Percentiles rank a stretch among this genome's conserved stretches.
These are phyloP conservation scores for Lota lota DNA, from an alignment of 2,113 vertebrate genomes.

Conservation along the genomic window DNA sequence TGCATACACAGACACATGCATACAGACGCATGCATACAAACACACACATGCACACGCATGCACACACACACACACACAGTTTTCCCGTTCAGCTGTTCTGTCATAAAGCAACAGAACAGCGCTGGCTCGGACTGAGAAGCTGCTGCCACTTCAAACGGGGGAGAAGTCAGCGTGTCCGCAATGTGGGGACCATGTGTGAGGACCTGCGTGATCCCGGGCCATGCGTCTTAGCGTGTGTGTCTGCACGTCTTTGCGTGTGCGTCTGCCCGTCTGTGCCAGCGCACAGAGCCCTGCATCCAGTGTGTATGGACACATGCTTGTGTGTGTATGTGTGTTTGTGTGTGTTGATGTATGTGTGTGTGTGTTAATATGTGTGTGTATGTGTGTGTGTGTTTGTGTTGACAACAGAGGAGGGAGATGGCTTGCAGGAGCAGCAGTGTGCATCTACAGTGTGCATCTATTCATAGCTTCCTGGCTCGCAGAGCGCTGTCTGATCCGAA, in stretches of 20 bases:
- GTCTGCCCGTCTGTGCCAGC: too few species aligned
- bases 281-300: too few species aligned
- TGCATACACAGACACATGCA: too few species aligned
- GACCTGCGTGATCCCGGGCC: too few species aligned
- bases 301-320: too few species aligned
- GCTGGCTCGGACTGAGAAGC: slow-evolving; percentile 36
- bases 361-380: too few species aligned
- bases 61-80: slow-evolving; percentile 7
- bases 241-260: too few species aligned
- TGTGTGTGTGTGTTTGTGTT: too few species aligned
- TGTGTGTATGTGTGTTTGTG: too few species aligned
- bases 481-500: slow-evolving; percentile 49
- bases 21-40: not conserved
- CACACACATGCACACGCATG: slow-evolving; percentile 12
- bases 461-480: slow-evolving; percentile 49
- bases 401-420: not conserved
- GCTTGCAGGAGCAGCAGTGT: slow-evolving; percentile 33
- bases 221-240: too few species aligned
- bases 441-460: slow-evolving; percentile 54
- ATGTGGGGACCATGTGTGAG: slow-evolving; percentile 54
- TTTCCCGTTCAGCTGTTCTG: slow-evolving; percentile 43
- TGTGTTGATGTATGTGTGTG: too few species aligned
- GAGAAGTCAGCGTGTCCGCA: slow-evolving; percentile 34
- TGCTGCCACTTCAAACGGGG: slow-evolving; percentile 32
- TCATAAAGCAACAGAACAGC: slow-evolving; percentile 39